Evolutionary conservation across 1,140 invertebrate genomes (phyloP), one percentile per base, ranked within the genome.

Genomic region (Thereuonema tuberculata): DNA sequence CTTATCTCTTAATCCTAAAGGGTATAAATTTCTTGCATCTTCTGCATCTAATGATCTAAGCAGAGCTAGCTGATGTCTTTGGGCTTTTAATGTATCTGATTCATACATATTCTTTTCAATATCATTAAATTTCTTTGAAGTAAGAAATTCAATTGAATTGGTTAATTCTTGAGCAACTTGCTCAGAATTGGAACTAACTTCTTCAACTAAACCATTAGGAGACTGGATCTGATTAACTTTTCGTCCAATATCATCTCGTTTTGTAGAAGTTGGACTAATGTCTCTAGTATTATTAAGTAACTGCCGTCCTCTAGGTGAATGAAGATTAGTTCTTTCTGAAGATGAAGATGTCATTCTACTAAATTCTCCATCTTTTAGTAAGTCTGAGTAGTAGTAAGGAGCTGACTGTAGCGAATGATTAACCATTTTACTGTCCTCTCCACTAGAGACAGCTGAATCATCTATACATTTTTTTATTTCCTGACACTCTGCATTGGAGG

Each of bases 321-420:
- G 9, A 5, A 12, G 53, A 17, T 9, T 9, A 55, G 5, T 28
- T 28, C 53, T 5, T 29, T 55, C 53, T 9, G 53, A 27, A 55
- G 28, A 29, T 5, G 20, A 23, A 5, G 23, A 17, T 48, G 2
- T 3, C 2, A 2, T 3, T n/a, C 14, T 2, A 2, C 21, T n/a
- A n/a, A 9, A 9, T 60, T 46, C 46, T 27, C 27, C 62, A 26
- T 63, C 58, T 14, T 48, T 21, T 25, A 75, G 63, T n/a, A 89
- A 72, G 71, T 92, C 88, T 0, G 87, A 89, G 72, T 90, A 90
- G 67, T 92, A 91, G 68, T 91, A 89, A 0, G 87, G 87, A 17
- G 86, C 86, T 28, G 56, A 62, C 49, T n/a, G n/a, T n/a, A n/a
- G n/a, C n/a, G n/a, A n/a, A n/a, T n/a, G n/a, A n/a, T n/a, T n/a